Base-by-base conservation (phyloP, 2,797 vertebrate species). In the Acanthornis magna region DNA sequence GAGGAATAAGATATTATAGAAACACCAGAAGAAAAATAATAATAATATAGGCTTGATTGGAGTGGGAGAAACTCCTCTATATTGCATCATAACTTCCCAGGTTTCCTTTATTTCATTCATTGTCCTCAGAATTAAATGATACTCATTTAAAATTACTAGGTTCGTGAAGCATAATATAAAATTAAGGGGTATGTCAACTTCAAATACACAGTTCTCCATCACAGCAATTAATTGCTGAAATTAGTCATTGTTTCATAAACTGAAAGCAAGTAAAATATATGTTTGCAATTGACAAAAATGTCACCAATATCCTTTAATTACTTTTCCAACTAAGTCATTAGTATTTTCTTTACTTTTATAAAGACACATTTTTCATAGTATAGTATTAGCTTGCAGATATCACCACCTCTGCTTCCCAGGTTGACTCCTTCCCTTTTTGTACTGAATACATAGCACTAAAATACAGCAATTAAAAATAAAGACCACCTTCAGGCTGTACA, bases 171-270 rank as follows among this genome's bases (percentile, higher is more conserved):
- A 95, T 92, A 95, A 96, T 94, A 79, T 76, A 89, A 95, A 95
- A 96, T 97, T 89, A 95, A 84, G 36, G 93, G 90, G 62, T 93
- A 90, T 18, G 82, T 93, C 95, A 87, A 85, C 63, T 78, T 91
- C 95, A 97, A 96, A 88, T 89, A 87, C 72, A 87, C 63, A 80
- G 90, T 63, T 92, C 94, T 92, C 94, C 73, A 63, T 91, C 80
- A 91, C 57, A 91, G 86, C 88, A 96, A 96, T 87, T 92, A 96
- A 92, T 74, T 86, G 89, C 42, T 88, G 77, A 91, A 97, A 96
- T 97, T 76, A 93, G 91, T 87, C 93, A 96, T 96, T 97, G 94
- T 96, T 97, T 96, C 96, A 75, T 91, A 93, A 96, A 94, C 73
- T 83, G 55, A 95, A 95, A 87, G 68, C 42, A 79, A 94, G 91